Percentiles rank a stretch among this genome's conserved stretches.
These are phyloP conservation scores for Lepidochitona cinerea DNA, from an alignment of 2,888 invertebrate genomes.

Conservation along the genomic window DNA sequence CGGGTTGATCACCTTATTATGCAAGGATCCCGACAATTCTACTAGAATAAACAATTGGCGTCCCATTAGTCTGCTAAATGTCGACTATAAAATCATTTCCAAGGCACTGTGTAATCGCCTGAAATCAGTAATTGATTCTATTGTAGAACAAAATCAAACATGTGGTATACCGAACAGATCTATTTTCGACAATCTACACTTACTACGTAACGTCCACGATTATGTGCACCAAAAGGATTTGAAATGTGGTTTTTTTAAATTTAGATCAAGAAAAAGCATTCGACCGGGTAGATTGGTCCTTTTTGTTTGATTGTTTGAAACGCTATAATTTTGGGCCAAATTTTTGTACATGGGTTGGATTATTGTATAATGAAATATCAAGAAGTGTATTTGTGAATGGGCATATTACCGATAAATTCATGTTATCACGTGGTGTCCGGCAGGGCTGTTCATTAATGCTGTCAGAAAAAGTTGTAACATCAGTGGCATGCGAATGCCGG, in stretches of 20 bases:
- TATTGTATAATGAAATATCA: constrained; percentile 24
- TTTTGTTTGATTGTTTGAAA: constrained; percentile 29
- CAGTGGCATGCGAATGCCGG: constrained; percentile 20
- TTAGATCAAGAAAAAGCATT: constrained; percentile 46
- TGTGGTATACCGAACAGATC: constrained; percentile 33
- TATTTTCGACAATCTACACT: constrained; percentile 37
- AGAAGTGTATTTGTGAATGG: not conserved
- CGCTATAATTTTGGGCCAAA: constrained; percentile 23
- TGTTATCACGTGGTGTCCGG: constrained; percentile 5
- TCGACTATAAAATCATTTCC: constrained; percentile 39
- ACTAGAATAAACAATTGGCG: constrained; percentile 34
- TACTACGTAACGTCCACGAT: constrained; percentile 30
- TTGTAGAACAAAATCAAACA: constrained; percentile 36
- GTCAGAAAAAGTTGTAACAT: constrained; percentile 3
- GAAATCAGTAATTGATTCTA: constrained; percentile 20
- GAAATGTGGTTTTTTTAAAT: constrained; percentile 25
- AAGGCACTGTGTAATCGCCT: constrained; percentile 34
- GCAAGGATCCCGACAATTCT: constrained; percentile 30
- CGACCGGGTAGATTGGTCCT: constrained; percentile 34
- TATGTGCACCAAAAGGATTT: constrained; percentile 36
- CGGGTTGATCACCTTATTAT: constrained; percentile 29
- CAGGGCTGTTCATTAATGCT: not conserved
- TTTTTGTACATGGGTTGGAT: constrained; percentile 2
- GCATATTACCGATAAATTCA: not conserved
- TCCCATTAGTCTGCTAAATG: constrained; percentile 38